Conservation (phyloP, 2,797 vertebrate genomes). For the Hapalemur alaotrensis region DNA sequence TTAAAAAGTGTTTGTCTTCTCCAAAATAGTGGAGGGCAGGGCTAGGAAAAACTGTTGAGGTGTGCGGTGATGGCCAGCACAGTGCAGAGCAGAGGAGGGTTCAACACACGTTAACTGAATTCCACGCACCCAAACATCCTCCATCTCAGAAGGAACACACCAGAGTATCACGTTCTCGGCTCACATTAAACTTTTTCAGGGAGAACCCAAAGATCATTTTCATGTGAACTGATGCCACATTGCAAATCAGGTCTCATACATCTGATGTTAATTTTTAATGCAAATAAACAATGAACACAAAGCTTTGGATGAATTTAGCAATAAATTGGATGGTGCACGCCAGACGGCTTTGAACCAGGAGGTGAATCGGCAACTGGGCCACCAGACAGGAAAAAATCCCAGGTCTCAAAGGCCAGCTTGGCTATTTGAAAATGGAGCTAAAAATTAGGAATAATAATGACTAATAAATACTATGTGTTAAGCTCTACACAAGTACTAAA, state of each 20-base stretch:
- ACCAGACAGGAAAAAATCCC: not conserved
- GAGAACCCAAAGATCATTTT: not conserved
- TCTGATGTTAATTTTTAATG: not conserved
- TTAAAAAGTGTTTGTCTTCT: not conserved
- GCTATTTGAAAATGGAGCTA: not conserved
- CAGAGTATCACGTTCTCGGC: not conserved
- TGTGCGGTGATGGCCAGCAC: not conserved
- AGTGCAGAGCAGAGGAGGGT: rapidly evolving
- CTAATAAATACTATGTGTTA: not conserved
- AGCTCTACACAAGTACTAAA: not conserved
- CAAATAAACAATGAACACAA: not conserved
- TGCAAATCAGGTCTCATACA: not conserved
- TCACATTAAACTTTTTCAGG: not conserved
- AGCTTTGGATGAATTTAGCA: conserved; percentile 31
- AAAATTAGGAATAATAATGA: not conserved
- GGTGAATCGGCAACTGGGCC: no score
- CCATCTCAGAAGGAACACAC: not conserved
- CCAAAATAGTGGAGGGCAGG: not conserved
- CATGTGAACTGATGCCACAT: not conserved
- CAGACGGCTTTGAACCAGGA: not conserved
- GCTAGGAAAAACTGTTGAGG: rapidly evolving
- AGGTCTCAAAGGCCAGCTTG: not conserved
- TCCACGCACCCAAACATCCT: rapidly evolving
- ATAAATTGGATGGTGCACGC: not conserved
- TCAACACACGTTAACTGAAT: not conserved